Percentiles rank a stretch among this genome's conserved stretches.
These are phyloP conservation scores for Piezodorus guildinii DNA, from an alignment of 1,140 invertebrate genomes.

Conservation along the genomic window DNA sequence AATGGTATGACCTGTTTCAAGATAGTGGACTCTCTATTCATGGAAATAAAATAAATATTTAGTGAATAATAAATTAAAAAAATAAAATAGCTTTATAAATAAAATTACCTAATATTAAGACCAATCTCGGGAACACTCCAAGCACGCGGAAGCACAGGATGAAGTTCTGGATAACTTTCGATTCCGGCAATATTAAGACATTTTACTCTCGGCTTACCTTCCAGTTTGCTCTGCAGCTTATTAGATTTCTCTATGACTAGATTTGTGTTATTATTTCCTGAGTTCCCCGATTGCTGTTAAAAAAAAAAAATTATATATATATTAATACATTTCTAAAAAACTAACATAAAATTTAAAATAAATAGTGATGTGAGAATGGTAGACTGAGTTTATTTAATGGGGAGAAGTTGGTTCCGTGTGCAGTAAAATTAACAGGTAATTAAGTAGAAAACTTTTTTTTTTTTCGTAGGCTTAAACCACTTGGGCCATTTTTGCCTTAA, in stretches of 20 bases:
- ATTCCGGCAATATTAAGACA: slow-evolving; percentile 31
- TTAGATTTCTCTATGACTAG: slow-evolving; percentile 14
- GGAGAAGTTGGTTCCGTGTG: no score
- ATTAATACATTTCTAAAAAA: neutral
- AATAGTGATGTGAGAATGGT: no score
- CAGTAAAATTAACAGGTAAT: no score
- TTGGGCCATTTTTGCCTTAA: no score
- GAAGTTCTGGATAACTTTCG: slow-evolving; percentile 36
- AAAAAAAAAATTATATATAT: neutral
- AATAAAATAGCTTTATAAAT: no score
- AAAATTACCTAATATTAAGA: slow-evolving; percentile 35
- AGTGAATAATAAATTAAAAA: no score
- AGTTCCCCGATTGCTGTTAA: slow-evolving; percentile 15
- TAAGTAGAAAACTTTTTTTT: no score
- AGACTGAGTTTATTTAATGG: neutral
- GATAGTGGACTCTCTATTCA: no score
- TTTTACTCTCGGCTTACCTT: slow-evolving; percentile 10
- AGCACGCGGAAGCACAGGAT: slow-evolving; percentile 52
- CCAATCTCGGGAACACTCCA: slow-evolving; percentile 57
- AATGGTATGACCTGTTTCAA: no score
- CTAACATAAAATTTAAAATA: neutral
- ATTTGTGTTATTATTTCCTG: slow-evolving; percentile 24
- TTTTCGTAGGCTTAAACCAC: no score
- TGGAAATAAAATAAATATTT: no score
- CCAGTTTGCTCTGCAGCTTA: neutral